Percentiles rank a stretch among this genome's conserved stretches.
Evolutionary conservation across 2,113 vertebrate genomes (phyloP).

Genomic region (rat (Rattus norvegicus)): DNA sequence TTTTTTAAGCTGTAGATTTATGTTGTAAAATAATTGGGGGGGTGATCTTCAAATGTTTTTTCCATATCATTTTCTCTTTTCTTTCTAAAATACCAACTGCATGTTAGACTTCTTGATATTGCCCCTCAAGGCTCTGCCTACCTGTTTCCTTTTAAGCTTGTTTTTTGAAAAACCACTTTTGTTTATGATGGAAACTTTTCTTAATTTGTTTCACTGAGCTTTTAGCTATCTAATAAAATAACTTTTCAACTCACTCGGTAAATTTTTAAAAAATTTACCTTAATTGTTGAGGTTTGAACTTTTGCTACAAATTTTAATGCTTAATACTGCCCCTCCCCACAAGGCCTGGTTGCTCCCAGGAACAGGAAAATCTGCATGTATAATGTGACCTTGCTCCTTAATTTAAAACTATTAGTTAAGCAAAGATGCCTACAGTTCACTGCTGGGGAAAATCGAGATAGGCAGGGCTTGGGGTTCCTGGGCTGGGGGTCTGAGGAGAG

Average conservation of each 20-base stretch:
- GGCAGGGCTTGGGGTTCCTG: no score
- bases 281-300: neutral
- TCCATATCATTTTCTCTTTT: neutral
- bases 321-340: no score
- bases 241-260: neutral
- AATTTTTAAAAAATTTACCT: neutral
- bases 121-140: neutral
- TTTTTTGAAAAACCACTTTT: conserved; percentile 7
- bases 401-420: no score
- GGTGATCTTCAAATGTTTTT: neutral
- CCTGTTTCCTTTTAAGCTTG: neutral
- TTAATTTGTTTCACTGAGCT: neutral
- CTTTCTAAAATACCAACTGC: conserved; percentile 2
- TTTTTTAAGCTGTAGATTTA: conserved; percentile 22
- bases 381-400: no score
- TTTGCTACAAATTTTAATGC: no score
- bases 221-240: neutral
- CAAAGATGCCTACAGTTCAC: no score
- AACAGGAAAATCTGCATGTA: no score
- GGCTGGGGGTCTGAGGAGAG: no score
- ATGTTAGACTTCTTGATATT: neutral
- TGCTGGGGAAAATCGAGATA: no score
- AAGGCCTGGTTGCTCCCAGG: no score
- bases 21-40: neutral
- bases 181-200: conserved; percentile 24